Evolutionary conservation across 2,113 vertebrate genomes (phyloP), one percentile per base, ranked within the genome.

Genomic region (Illadopsis cleaveri): DNA sequence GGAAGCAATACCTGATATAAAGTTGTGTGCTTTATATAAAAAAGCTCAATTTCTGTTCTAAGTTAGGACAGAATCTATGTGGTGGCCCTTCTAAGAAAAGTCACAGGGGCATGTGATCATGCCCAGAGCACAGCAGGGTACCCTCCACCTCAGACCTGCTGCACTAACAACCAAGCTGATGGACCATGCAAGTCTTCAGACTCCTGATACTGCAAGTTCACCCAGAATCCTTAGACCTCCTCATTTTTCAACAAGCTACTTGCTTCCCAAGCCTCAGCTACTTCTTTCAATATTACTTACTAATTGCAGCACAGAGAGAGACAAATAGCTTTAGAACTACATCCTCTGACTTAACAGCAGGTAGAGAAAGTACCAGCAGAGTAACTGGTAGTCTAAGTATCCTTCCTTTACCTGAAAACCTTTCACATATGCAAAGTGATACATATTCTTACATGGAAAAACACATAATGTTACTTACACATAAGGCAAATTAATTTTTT

Each of bases 11-110:
- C 5, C 17, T 21, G 9, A 51, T 2, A 9, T 9, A 33, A 79
- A 91, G 35, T 21, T 64, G 10, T 11, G 40, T 11, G 24, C 21
- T 72, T 72, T 35, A 50, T 42, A 73, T 17, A 8, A 45, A 42
- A 31, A 35, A 15, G 0, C 1, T 10, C 7, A 0, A 25, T 22
- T 86, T 69, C 50, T 65, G 10, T 14, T 81, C 17, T 23, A 56
- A 82, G 19, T 71, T 33, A 17, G 6, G 19, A 71, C 7, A 76
- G 33, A 56, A 64, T 12, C 15, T 30, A 27, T 35, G 25, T 2
- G 4, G 19, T 54, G 11, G 4, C 47, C 11, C 37, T 61, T 45
- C 48, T 47, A 20, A 57, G 53, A 68, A 56, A 60, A 6, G 15
- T 25, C 44, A 50, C 14, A 56, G 10, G 10, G 7, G 12, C 40